Percentiles rank a stretch among this genome's conserved stretches.
These are phyloP conservation scores for Acanthiza pusilla DNA, from an alignment of 2,797 vertebrate species.

Conservation along the genomic window DNA sequence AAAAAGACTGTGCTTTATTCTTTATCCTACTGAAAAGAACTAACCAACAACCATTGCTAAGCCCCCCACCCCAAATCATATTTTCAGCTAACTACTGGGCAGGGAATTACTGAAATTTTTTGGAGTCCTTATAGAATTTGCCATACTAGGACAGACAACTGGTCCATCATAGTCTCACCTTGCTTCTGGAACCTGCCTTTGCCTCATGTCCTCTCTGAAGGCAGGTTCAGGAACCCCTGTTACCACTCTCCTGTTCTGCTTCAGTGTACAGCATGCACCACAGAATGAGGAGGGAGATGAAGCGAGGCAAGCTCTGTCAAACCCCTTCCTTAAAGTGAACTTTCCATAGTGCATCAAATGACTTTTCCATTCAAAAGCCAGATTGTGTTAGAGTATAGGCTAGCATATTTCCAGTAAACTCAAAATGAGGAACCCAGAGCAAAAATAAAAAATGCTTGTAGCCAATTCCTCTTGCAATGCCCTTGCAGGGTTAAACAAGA, in stretches of 20 bases:
- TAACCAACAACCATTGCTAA: not conserved
- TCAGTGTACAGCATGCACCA: not conserved
- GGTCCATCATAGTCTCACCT: not conserved
- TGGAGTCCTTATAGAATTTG: not conserved
- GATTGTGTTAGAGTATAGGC: not conserved
- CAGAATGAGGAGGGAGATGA: not conserved
- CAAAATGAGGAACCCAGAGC: not conserved
- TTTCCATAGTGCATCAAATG: not conserved
- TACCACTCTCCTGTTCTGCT: not conserved
- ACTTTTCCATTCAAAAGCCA: not conserved
- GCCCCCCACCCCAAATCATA: too few species aligned
- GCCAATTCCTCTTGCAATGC: not conserved
- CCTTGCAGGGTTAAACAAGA: not conserved
- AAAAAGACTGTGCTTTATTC: not conserved
- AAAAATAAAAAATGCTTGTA: not conserved
- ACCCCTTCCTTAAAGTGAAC: not conserved
- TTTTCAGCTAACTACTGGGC: not conserved
- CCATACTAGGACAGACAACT: not conserved
- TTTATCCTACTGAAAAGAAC: not conserved
- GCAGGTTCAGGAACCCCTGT: not conserved
- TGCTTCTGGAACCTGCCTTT: not conserved
- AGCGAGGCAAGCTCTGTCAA: not conserved
- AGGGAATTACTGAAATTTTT: not conserved
- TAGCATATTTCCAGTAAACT: not conserved
- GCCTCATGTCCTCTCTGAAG: not conserved